Evolutionary conservation across 2,113 vertebrate species (phyloP), one percentile per base, ranked within the genome.

Genomic region (Craseonycteris thonglongyai): DNA sequence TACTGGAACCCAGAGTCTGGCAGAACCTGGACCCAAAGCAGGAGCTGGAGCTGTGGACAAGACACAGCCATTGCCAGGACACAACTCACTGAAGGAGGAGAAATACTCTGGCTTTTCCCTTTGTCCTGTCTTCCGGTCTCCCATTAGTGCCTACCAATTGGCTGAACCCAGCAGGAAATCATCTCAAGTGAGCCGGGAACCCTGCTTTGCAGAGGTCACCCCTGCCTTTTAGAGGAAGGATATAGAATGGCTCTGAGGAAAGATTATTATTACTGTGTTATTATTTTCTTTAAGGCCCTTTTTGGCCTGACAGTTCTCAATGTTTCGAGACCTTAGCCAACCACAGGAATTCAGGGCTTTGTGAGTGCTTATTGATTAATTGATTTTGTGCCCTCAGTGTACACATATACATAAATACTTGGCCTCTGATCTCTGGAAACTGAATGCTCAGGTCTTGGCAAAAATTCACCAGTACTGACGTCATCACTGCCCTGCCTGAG

Each of bases 301-400:
- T 79, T 79, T 59, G 42, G 42, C 7, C 38, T 38, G 69, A 40
- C 33, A 47, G n/a, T 89, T 93, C 71, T 93, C 30, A 75, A 42
- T 87, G 66, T 90, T 75, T 93, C 71, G 72, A 76, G 76, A 80
- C 75, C 28, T 93, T 80, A 40, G 76, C 38, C 76, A 82, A 69
- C 24, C 54, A 40, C 63, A 22, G 65, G 65, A 71, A 90, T 35
- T 81, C 68, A 30, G 84, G 80, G 80, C 49, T 66, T 93, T 1
- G 7, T 94, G 95, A 96, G 92, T 93, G 90, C 96, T 92, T 94
- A 96, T 94, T 86, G 96, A 96, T 95, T 95, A 87, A 95, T 96
- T 2, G 14, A 95, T 94, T 92, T 71, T 33, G 63, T 92, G 75
- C 81, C 75, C 85, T 90, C 24, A 2, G 0, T 26, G 49, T 72